Conservation (phyloP, 2,888 invertebrate genomes). For the Iphiclides podalirius region DNA sequence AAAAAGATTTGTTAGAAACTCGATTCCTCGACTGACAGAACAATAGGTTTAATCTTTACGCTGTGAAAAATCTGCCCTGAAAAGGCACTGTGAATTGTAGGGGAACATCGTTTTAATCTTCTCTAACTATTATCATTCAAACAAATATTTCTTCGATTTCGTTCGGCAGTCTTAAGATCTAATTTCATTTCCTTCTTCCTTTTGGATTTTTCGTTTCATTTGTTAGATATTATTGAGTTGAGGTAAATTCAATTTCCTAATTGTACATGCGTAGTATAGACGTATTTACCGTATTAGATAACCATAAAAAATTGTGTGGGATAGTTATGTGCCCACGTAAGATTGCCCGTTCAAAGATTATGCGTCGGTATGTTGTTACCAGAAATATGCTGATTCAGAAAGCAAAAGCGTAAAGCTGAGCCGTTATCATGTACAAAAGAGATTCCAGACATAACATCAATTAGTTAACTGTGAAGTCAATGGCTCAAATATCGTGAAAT, state of each 20-base stretch:
- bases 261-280: too few species aligned
- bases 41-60: slow-evolving; percentile 70
- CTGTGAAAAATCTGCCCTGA: slow-evolving; percentile 52
- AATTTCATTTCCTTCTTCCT: slow-evolving; percentile 11
- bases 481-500: slow-evolving; percentile 30
- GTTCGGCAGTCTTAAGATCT: slow-evolving; percentile 8
- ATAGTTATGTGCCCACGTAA: too few species aligned
- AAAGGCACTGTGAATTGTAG: slow-evolving; percentile 41
- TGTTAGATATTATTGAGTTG: too few species aligned
- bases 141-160: slow-evolving; percentile 16
- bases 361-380: too few species aligned
- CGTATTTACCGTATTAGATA: too few species aligned
- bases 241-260: too few species aligned
- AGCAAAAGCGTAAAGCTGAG: too few species aligned
- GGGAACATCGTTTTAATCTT: slow-evolving; percentile 27
- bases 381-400: too few species aligned
- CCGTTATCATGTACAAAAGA: too few species aligned
- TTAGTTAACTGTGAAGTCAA: slow-evolving; percentile 31
- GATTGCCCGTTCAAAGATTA: too few species aligned
- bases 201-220: too few species aligned
- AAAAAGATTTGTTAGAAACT: slow-evolving; percentile 65
- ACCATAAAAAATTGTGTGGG: too few species aligned
- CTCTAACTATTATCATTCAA: slow-evolving; percentile 6
- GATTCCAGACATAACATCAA: background rate
- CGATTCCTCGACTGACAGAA: slow-evolving; percentile 65